Conservation (phyloP, 2,797 vertebrate genomes). For the Vespertilio murinus region DNA sequence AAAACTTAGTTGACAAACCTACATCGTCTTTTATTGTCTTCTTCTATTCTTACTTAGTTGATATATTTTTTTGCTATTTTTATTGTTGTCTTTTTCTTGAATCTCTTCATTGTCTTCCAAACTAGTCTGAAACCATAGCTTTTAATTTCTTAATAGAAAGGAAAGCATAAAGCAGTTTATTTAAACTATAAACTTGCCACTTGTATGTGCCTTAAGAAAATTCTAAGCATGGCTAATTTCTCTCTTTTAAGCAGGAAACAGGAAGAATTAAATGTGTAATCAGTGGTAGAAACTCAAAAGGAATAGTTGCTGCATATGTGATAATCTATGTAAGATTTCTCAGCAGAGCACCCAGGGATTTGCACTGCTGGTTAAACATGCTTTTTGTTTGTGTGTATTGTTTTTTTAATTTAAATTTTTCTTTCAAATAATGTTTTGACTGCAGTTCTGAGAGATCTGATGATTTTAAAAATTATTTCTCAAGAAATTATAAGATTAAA, state of each 20-base stretch:
- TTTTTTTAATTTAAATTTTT: background rate
- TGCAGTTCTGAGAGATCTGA: background rate
- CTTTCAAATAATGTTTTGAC: background rate
- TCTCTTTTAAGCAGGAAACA: background rate
- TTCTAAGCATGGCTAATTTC: background rate
- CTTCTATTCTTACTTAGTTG: background rate
- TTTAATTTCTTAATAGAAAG: background rate
- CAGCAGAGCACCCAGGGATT: background rate
- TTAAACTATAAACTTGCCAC: background rate
- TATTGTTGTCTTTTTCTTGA: background rate
- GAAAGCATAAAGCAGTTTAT: background rate
- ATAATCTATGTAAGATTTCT: slow-evolving; percentile 16
- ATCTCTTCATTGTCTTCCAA: background rate
- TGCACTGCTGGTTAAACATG: background rate
- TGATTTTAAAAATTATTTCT: background rate
- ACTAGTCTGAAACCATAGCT: background rate
- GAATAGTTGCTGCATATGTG: background rate
- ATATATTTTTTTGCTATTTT: background rate
- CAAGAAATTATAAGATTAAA: background rate
- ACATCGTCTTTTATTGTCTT: background rate
- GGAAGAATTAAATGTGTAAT: background rate
- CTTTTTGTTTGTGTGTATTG: background rate
- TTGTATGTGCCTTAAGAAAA: background rate
- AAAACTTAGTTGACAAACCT: background rate
- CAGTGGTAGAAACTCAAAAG: background rate